Conservation (phyloP, 2,888 invertebrate species). For the Agrotis clavis region DNA sequence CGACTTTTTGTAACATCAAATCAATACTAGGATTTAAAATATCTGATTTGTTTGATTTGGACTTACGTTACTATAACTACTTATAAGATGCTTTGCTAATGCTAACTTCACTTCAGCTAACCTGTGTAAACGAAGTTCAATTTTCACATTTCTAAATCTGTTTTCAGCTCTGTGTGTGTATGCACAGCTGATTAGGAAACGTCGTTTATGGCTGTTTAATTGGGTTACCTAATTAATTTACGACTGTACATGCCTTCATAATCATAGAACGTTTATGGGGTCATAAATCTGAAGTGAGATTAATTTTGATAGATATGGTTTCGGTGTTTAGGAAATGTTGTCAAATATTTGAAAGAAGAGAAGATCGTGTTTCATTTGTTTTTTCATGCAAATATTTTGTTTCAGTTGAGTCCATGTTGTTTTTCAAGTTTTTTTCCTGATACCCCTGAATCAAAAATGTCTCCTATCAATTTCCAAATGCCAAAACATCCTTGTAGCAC, state of each 20-base stretch:
- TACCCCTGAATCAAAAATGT: not conserved
- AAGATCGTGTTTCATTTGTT: no score
- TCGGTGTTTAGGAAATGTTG: not conserved
- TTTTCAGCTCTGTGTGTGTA: not conserved
- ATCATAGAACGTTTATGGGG: constrained; percentile 38
- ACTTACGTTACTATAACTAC: not conserved
- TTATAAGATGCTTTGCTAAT: not conserved
- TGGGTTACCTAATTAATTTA: constrained; percentile 47
- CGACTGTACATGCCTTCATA: constrained; percentile 32
- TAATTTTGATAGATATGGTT: constrained; percentile 23
- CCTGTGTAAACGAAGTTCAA: not conserved
- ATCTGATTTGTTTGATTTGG: not conserved
- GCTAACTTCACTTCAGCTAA: not conserved
- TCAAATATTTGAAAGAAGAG: not conserved
- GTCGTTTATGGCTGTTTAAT: constrained; percentile 20
- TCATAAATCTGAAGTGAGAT: constrained; percentile 42
- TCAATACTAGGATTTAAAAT: not conserved
- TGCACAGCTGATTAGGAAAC: constrained; percentile 18
- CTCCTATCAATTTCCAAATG: not conserved
- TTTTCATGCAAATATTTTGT: no score
- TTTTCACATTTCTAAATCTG: constrained; percentile 9
- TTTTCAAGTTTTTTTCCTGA: no score
- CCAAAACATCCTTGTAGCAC: not conserved
- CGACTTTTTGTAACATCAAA: no score
- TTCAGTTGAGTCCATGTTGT: no score